Evolutionary conservation across 2,797 vertebrate species (phyloP).

Genomic region (Melanotaenia parkinsoni): DNA sequence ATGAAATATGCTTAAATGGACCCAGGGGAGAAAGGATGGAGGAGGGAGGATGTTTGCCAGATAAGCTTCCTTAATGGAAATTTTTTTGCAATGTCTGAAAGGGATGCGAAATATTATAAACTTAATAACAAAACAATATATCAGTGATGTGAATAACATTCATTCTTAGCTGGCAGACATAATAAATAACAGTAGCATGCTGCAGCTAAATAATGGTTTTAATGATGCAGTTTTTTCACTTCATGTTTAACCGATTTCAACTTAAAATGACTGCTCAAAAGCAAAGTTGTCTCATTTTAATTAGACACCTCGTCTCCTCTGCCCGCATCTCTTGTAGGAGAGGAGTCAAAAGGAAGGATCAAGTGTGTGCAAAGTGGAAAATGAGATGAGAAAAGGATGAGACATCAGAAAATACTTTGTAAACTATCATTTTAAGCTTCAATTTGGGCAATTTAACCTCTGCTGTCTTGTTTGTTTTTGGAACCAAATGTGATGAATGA

Average conservation of each 20-base stretch:
- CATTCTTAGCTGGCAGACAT: background rate
- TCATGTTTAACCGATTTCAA: background rate
- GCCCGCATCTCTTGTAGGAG: background rate
- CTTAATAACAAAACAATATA: background rate
- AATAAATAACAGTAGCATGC: background rate
- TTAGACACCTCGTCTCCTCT: background rate
- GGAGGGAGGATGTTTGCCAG: background rate
- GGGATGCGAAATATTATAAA: background rate
- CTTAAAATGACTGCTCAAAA: background rate
- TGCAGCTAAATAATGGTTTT: background rate
- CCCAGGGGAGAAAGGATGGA: background rate
- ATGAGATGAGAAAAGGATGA: background rate
- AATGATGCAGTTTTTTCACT: background rate
- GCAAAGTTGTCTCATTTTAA: too few species aligned
- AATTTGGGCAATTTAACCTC: background rate
- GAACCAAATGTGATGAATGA: background rate
- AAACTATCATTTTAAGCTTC: too few species aligned
- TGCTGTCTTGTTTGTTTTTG: too few species aligned
- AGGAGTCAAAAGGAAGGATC: too few species aligned
- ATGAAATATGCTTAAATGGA: background rate
- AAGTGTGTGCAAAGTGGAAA: too few species aligned
- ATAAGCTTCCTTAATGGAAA: background rate
- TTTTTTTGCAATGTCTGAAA: background rate
- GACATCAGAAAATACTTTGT: background rate
- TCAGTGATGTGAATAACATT: background rate